These are phyloP conservation scores for Bettongia penicillata DNA, from an alignment of 2,113 vertebrate genomes.

Conservation along the genomic window DNA sequence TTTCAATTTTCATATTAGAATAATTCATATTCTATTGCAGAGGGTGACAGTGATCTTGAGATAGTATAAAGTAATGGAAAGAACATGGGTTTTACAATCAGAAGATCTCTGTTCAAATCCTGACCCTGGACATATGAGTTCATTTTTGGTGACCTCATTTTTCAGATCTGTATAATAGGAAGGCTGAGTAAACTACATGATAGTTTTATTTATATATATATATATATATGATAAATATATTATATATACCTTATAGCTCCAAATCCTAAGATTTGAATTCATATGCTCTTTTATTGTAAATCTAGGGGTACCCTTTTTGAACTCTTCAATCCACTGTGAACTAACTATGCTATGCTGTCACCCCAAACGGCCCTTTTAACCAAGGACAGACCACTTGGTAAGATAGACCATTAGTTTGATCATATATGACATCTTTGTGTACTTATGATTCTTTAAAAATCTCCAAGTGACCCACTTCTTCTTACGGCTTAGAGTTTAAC, in stretches of 20 bases:
- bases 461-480: conserved; percentile 76
- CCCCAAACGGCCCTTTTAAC: conserved; percentile 61
- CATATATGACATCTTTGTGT: conserved; percentile 76
- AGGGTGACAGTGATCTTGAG: not conserved
- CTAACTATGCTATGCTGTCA: conserved; percentile 65
- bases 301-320: conserved; percentile 68
- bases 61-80: not conserved
- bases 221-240: too few species aligned
- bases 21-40: not conserved
- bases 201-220: too few species aligned
- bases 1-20: not conserved
- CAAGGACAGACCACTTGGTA: conserved; percentile 71
- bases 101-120: conserved; percentile 21
- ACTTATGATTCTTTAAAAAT: conserved; percentile 77
- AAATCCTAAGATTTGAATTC: not conserved
- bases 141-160: not conserved
- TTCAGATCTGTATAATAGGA: not conserved
- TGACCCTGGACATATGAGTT: conserved; percentile 65
- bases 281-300: conserved; percentile 8
- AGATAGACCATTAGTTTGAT: conserved; percentile 67
- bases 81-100: not conserved
- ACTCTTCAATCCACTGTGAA: conserved; percentile 64
- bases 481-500: conserved; percentile 62
- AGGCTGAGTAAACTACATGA: not conserved
- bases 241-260: not conserved